Percentiles rank a stretch among this genome's conserved stretches.
phyloP scores from a whole-genome alignment of 2,797 vertebrate species.

The Sphaeramia orbicularis region DNA sequence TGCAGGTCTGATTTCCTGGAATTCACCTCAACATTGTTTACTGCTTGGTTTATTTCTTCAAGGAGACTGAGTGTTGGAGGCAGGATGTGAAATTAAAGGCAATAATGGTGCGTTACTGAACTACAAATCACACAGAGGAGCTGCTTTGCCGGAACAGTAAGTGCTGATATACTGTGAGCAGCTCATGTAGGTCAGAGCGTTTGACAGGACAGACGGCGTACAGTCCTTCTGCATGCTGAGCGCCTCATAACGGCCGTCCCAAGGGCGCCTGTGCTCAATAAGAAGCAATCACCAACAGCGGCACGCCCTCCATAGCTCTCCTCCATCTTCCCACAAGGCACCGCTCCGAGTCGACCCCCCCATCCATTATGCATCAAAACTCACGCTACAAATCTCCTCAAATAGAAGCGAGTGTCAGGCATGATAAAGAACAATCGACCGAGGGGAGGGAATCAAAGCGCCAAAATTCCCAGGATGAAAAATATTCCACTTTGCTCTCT shows the following conservation, averaged over 20 bases:
- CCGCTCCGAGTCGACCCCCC: conserved; percentile 59
- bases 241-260: conserved; percentile 64
- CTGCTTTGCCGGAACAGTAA: conserved; percentile 15
- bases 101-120: conserved; percentile 20
- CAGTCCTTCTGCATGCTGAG: conserved; percentile 56
- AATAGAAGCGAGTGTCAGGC: conserved; percentile 80
- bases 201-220: conserved; percentile 54
- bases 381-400: conserved; percentile 73
- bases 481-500: conserved; percentile 67
- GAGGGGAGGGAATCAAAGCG: conserved; percentile 65
- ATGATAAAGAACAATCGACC: conserved; percentile 80
- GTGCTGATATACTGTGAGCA: conserved; percentile 24
- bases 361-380: conserved; percentile 84
- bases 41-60: conserved; percentile 38
- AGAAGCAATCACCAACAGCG: conserved; percentile 75
- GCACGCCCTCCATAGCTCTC: conserved; percentile 56
- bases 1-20: conserved; percentile 36
- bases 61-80: conserved; percentile 20
- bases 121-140: conserved; percentile 21
- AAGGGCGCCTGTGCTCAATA: conserved; percentile 76
- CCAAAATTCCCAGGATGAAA: conserved; percentile 72
- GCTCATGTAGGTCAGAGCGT: conserved; percentile 64
- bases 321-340: conserved; percentile 74
- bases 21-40: conserved; percentile 45
- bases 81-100: conserved; percentile 23